Conservation (phyloP, 2,888 invertebrate genomes). For the Latrodectus hesperus region DNA sequence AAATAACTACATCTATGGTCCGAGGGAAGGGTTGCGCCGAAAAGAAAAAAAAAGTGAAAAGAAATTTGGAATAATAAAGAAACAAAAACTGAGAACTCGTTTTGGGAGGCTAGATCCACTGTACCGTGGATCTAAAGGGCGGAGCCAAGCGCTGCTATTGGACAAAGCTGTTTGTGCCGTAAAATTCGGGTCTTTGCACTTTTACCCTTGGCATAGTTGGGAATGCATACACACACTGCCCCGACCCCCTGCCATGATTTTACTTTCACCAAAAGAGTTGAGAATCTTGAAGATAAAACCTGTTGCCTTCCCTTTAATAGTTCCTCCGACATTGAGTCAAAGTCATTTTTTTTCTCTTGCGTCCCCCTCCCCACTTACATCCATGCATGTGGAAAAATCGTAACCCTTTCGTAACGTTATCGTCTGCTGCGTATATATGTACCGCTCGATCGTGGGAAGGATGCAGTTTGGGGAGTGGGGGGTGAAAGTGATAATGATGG, state of each 20-base stretch:
- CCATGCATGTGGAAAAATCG: background rate
- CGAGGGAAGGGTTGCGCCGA: constrained; percentile 18
- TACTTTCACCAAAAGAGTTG: constrained; percentile 11
- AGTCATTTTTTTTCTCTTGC: constrained; percentile 45
- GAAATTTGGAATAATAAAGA: background rate
- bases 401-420: constrained; percentile 41
- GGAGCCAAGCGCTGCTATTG: constrained; percentile 36
- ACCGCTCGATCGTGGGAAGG: background rate
- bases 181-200: constrained; percentile 66
- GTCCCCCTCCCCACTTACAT: background rate
- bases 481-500: background rate
- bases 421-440: constrained; percentile 17
- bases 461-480: background rate
- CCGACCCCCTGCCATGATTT: constrained; percentile 59
- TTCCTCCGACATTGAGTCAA: constrained; percentile 53
- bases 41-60: constrained; percentile 1
- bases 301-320: constrained; percentile 49
- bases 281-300: constrained; percentile 14
- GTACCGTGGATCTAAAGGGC: constrained; percentile 30
- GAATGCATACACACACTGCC: constrained; percentile 8
- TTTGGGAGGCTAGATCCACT: constrained; percentile 31
- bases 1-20: background rate
- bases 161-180: constrained; percentile 28
- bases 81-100: constrained; percentile 37
- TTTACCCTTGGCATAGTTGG: constrained; percentile 69